Evolutionary conservation across 2,888 invertebrate genomes (phyloP), one percentile per base, ranked within the genome.

Genomic region (Lydus trimaculatus): DNA sequence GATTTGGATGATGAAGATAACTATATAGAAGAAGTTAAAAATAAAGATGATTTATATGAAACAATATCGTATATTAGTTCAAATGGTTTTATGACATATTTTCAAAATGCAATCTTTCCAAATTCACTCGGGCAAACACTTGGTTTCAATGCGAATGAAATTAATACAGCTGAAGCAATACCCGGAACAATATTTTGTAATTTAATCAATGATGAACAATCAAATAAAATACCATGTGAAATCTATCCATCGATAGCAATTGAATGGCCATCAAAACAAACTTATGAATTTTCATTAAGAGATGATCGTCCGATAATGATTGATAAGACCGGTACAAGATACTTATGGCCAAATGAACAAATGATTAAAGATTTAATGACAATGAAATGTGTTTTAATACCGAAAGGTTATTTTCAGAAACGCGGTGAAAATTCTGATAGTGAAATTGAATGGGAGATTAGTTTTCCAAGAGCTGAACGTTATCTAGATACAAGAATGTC

Each of bases 391-490:
- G 88, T 92, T 72, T 84, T 93, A 31, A 87, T 93, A 13, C 94
- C 95, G 0, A 85, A 91, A 71, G 92, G 93, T 8, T 91, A 89
- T 81, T 86, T 90, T 59, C 88, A 90, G 6, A 91, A 91, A 78
- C 86, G 88, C 64, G 88, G 89, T 2, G 82, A 84, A 20, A 92
- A 92, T 81, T 85, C 39, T 8, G 78, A 80, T 66, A 72, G 72
- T 61, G 88, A 90, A 68, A 84, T 94, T 23, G 93, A 95, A 82
- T 95, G 95, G 95, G 91, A 91, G 82, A 87, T 94, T 2, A 88
- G 89, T 52, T 95, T 94, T 80, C 93, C 94, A 0, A 90, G 91
- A 65, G 94, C 92, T 0, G 94, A 94, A 82, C 88, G 90, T 28
- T 92, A 90, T 79, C 85, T 95, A 72, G 92, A 94, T 81, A 90